phyloP scores from a whole-genome alignment of 2,797 vertebrate genomes.

The Lepus townsendii region DNA sequence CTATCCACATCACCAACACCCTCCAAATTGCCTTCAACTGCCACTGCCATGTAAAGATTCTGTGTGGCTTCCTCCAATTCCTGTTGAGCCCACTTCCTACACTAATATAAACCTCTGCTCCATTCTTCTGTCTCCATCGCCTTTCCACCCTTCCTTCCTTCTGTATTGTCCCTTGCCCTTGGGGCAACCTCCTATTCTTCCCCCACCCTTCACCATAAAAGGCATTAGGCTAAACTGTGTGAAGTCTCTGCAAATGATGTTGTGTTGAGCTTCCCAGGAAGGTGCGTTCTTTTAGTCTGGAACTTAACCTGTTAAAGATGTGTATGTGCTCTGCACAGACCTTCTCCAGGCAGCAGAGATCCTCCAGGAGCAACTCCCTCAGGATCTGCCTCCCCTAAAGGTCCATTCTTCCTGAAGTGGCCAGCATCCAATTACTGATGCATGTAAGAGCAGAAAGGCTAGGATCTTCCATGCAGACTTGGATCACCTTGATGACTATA shows the following conservation, averaged over 20 bases:
- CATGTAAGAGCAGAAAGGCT: background rate
- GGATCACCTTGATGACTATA: background rate
- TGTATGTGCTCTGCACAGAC: background rate
- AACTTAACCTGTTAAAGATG: background rate
- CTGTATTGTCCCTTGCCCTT: background rate
- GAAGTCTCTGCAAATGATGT: background rate
- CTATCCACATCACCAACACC: background rate
- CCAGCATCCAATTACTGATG: background rate
- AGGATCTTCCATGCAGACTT: background rate
- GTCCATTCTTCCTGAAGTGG: background rate
- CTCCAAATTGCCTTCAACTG: background rate
- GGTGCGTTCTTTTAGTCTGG: background rate
- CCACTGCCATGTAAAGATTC: background rate
- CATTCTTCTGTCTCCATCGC: background rate
- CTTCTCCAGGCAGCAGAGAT: background rate
- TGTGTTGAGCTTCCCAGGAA: background rate
- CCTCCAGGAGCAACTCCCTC: background rate
- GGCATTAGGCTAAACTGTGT: background rate
- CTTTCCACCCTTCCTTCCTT: background rate
- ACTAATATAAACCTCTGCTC: background rate
- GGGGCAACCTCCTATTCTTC: background rate
- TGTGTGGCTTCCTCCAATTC: background rate
- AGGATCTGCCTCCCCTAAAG: background rate
- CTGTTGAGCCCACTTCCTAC: background rate
- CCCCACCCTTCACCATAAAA: background rate